Evolutionary conservation across 2,113 vertebrate species (phyloP).

Genomic region (Macquaria australasica): DNA sequence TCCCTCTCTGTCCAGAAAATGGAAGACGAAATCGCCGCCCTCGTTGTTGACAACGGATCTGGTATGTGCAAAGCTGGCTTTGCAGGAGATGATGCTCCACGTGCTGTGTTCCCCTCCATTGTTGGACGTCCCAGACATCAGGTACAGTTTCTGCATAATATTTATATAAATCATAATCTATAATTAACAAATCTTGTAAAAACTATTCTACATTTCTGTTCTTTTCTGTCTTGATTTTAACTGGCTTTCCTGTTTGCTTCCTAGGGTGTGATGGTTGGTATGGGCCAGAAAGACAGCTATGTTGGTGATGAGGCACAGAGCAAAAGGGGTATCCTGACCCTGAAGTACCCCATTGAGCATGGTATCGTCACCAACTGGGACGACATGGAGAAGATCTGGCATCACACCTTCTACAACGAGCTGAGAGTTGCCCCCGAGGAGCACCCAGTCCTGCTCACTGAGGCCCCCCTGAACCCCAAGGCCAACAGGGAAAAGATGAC

Average conservation of each 20-base stretch:
- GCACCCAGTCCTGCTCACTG: constrained; percentile 97
- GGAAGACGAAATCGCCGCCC: constrained; percentile 88
- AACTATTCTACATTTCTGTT: not conserved
- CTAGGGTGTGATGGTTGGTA: constrained; percentile 98
- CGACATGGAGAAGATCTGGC: constrained; percentile 99
- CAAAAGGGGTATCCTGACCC: constrained; percentile 98
- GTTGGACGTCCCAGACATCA: constrained; percentile 86
- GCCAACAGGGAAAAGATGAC: constrained; percentile 99
- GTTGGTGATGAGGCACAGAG: constrained; percentile 99
- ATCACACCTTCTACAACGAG: constrained; percentile 99
- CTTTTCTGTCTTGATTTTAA: not conserved
- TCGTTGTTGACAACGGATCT: constrained; percentile 86
- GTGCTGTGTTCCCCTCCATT: constrained; percentile 84
- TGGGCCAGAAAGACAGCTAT: constrained; percentile 99
- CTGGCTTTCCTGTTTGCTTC: not conserved
- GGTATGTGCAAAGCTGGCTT: constrained; percentile 88
- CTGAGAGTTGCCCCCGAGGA: constrained; percentile 97
- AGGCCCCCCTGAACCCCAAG: constrained; percentile 98
- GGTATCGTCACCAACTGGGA: constrained; percentile 99
- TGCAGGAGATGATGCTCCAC: constrained; percentile 85
- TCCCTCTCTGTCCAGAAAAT: constrained; percentile 83
- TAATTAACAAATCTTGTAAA: not conserved
- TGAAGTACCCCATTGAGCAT: constrained; percentile 98
- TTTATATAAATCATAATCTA: too few species aligned
- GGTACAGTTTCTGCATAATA: constrained; percentile 46